Percentiles rank a stretch among this genome's conserved stretches.
phyloP scores from a whole-genome alignment of 30 jellyfish, hydroid and myxozoan species.

The Nemopilema nomurai region DNA sequence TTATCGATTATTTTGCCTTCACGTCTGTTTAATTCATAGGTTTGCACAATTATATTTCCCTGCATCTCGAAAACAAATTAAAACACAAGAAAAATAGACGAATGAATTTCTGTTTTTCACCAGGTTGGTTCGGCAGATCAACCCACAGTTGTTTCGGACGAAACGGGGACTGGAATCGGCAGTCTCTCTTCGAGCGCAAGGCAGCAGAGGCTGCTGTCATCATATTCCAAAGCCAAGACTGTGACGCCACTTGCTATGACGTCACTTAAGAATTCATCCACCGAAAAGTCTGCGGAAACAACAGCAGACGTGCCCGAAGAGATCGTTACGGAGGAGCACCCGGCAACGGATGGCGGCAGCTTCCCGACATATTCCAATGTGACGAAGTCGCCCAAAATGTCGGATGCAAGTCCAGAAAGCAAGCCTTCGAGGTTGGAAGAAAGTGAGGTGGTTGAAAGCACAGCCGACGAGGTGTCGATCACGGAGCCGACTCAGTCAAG shows the following conservation, averaged over 20 bases:
- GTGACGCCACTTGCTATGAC: not conserved
- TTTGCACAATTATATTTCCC: no score
- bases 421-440: constrained; percentile 8
- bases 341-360: constrained; percentile 34
- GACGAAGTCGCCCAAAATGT: not conserved
- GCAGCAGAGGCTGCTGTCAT: constrained; percentile 1
- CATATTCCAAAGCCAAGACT: not conserved
- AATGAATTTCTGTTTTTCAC: not conserved
- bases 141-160: constrained; percentile 37
- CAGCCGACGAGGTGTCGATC: constrained; percentile 58
- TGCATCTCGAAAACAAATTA: no score
- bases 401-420: constrained; percentile 19
- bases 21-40: no score
- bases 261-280: constrained; percentile 13
- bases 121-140: constrained; percentile 48
- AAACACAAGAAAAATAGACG: no score
- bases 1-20: no score
- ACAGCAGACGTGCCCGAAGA: constrained; percentile 70
- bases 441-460: constrained; percentile 34
- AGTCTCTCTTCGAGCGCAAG: constrained; percentile 9
- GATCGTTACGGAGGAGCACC: constrained; percentile 26
- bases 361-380: constrained; percentile 45
- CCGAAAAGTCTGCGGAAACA: constrained; percentile 9
- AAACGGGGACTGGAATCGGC: not conserved
- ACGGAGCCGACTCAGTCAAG: constrained; percentile 75